These are phyloP conservation scores for Eremobia ochroleuca DNA, from an alignment of 2,888 invertebrate genomes.

Conservation along the genomic window DNA sequence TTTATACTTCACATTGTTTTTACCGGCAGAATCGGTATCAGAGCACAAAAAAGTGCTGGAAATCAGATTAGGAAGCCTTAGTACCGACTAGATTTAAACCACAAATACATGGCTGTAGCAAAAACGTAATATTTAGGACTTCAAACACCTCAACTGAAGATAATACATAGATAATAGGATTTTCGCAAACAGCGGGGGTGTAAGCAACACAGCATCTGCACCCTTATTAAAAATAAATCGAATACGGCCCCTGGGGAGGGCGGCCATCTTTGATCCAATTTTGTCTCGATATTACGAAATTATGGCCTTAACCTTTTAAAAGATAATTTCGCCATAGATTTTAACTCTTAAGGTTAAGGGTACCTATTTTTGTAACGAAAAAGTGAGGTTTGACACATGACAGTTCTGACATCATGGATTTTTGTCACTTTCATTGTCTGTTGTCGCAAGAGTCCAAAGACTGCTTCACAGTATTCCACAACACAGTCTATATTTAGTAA, in stretches of 20 bases:
- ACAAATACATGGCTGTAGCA: background rate
- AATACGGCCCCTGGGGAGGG: constrained; percentile 63
- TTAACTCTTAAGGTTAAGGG: no score
- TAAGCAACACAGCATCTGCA: constrained; percentile 68
- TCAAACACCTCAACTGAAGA: constrained; percentile 8
- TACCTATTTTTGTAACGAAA: no score
- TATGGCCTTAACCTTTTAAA: constrained; percentile 18
- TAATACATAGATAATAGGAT: constrained; percentile 51
- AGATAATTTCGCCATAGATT: constrained; percentile 1
- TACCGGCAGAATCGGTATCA: background rate
- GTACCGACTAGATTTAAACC: constrained; percentile 17
- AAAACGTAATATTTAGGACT: background rate
- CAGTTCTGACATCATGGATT: no score
- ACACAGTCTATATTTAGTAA: no score
- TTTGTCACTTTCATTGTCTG: no score
- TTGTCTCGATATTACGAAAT: constrained; percentile 51
- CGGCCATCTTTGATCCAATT: constrained; percentile 64
- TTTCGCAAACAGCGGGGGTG: constrained; percentile 51
- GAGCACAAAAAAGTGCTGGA: constrained; percentile 44
- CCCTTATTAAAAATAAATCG: constrained; percentile 74
- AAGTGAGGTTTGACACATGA: no score
- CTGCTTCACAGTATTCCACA: no score
- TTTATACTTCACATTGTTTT: constrained; percentile 4
- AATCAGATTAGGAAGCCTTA: constrained; percentile 52
- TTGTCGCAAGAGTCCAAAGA: no score